Conservation (phyloP, 2,113 vertebrate species). For the Passer domesticus region DNA sequence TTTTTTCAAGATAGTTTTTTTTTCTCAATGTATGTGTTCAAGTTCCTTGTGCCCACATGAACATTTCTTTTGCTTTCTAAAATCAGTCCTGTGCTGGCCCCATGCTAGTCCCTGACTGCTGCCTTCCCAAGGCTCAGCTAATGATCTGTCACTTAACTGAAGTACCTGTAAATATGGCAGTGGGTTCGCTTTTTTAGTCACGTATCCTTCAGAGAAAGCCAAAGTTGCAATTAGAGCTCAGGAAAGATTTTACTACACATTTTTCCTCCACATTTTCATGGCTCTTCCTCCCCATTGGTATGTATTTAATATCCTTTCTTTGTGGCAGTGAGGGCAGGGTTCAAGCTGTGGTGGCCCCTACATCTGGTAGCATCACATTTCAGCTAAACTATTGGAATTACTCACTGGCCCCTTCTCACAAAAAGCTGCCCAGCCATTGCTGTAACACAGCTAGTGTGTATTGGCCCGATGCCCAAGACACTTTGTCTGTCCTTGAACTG, state of each 20-base stretch:
- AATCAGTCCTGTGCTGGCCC: not conserved
- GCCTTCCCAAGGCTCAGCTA: conserved; percentile 10
- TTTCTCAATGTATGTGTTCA: not conserved
- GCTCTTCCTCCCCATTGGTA: conserved; percentile 56
- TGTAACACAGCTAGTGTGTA: not conserved
- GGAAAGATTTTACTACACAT: conserved; percentile 68
- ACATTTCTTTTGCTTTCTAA: not conserved
- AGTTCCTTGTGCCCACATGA: not conserved
- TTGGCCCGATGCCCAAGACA: conserved; percentile 38
- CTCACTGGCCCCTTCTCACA: not conserved
- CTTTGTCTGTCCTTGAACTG: conserved; percentile 53
- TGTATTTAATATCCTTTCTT: conserved; percentile 63
- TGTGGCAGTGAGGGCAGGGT: conserved; percentile 43
- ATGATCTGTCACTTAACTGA: not conserved
- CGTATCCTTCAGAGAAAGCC: conserved; percentile 51
- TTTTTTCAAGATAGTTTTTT: not conserved
- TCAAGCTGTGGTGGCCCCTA: conserved; percentile 41
- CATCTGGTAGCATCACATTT: conserved; percentile 47
- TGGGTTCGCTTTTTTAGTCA: conserved; percentile 51
- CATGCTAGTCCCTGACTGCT: not conserved
- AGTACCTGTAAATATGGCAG: not conserved
- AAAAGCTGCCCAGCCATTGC: not conserved
- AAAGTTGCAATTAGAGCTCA: conserved; percentile 57
- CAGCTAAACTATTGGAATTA: conserved; percentile 8
- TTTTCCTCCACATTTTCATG: conserved; percentile 55